Percentiles rank a stretch among this genome's conserved stretches.
These are phyloP conservation scores for Sebastiscus tertius DNA, from an alignment of 2,797 vertebrate genomes.

Conservation along the genomic window DNA sequence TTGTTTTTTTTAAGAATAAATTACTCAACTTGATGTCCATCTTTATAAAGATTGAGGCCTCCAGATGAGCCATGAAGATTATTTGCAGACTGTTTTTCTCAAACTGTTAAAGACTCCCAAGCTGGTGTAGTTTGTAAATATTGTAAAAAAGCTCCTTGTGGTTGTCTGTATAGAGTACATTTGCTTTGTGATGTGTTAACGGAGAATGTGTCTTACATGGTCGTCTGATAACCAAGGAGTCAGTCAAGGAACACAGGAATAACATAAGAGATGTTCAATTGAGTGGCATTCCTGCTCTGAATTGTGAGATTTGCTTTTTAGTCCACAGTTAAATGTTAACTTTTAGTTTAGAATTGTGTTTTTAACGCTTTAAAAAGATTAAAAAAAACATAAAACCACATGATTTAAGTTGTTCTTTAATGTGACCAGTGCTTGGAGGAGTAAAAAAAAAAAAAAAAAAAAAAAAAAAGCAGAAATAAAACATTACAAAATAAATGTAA, in stretches of 20 bases:
- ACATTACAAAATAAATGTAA: neutral
- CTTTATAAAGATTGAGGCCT: neutral
- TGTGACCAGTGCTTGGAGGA: neutral
- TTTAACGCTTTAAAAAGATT: slow-evolving; percentile 12
- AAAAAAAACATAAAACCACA: slow-evolving; percentile 33
- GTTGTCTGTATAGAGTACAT: neutral
- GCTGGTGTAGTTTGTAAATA: slow-evolving; percentile 37
- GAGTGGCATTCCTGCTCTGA: neutral
- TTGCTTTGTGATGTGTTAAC: neutral
- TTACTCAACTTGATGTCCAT: neutral
- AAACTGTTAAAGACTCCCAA: neutral
- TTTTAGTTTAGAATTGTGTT: neutral
- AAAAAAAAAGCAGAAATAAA: neutral
- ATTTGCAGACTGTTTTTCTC: neutral
- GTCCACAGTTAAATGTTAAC: neutral
- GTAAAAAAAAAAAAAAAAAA: neutral
- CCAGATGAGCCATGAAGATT: neutral
- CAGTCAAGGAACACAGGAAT: neutral
- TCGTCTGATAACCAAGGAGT: neutral
- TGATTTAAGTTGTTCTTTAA: slow-evolving; percentile 38
- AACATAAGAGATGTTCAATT: neutral
- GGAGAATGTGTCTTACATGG: neutral
- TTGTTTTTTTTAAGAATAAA: neutral
- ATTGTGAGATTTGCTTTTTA: neutral
- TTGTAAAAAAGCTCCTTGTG: slow-evolving; percentile 31